phyloP scores from a whole-genome alignment of 2,113 vertebrate species.

The Hassar affinis region DNA sequence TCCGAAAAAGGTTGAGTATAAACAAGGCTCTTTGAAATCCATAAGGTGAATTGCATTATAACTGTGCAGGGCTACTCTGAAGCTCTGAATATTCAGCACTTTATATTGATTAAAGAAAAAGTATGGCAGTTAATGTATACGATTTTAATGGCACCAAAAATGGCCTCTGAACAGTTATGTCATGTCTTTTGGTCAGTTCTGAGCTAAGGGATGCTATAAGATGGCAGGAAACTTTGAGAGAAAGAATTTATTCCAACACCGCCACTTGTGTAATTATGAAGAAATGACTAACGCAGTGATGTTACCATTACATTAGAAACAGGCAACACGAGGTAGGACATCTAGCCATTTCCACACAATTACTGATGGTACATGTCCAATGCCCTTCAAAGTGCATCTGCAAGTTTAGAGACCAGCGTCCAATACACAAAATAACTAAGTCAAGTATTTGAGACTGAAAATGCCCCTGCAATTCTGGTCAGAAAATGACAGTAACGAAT shows the following conservation, averaged over 20 bases:
- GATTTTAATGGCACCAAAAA: constrained; percentile 32
- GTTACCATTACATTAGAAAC: constrained; percentile 77
- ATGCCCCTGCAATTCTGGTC: constrained; percentile 74
- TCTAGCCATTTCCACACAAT: constrained; percentile 76
- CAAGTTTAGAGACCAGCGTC: constrained; percentile 74
- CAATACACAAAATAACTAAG: constrained; percentile 71
- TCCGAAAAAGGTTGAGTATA: constrained; percentile 5
- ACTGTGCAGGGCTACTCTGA: constrained; percentile 1
- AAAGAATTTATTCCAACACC: constrained; percentile 44
- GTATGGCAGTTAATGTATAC: constrained; percentile 33
- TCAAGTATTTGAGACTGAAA: constrained; percentile 72
- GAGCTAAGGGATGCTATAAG: constrained; percentile 19
- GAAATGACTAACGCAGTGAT: constrained; percentile 77
- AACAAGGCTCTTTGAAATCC: constrained; percentile 9
- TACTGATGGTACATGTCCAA: constrained; percentile 56
- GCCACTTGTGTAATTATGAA: constrained; percentile 68
- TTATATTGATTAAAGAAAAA: constrained; percentile 61
- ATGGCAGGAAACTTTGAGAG: constrained; percentile 42
- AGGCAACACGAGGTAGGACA: constrained; percentile 82
- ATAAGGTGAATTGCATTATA: constrained; percentile 26
- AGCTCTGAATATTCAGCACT: constrained; percentile 36
- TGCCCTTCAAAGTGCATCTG: constrained; percentile 75
- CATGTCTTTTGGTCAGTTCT: constrained; percentile 14
- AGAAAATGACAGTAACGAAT: constrained; percentile 58
- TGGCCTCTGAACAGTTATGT: constrained; percentile 16